A percentile compares a stretch with the other conserved stretches of the same genome.
Conservation (phyloP, 2,888 invertebrate genomes). For the Crepidodera aurea region DNA sequence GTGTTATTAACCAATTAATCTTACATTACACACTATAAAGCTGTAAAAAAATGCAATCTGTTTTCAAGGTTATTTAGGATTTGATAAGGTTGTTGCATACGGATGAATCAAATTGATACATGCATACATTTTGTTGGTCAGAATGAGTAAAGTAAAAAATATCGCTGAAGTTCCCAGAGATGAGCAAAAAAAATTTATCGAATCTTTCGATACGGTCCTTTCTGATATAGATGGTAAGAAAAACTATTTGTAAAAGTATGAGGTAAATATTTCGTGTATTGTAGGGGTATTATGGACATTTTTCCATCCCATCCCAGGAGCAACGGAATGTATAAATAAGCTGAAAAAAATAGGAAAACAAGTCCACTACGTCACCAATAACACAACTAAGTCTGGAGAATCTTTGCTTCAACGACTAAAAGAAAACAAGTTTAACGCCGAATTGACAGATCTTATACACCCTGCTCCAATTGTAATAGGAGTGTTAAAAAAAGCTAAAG, state of each 20-base stretch:
- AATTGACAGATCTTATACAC: constrained; percentile 18
- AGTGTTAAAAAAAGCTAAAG: constrained; percentile 20
- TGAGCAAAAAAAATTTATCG: constrained; percentile 8
- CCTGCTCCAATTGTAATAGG: constrained; percentile 4
- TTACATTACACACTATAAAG: no score
- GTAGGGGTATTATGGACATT: constrained; percentile 28
- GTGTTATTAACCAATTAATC: no score
- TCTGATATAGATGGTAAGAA: constrained; percentile 23
- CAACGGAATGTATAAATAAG: constrained; percentile 18
- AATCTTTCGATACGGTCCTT: constrained; percentile 7
- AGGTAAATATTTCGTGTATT: no score
- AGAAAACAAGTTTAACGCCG: neutral
- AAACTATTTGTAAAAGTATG: neutral
- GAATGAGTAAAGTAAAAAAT: constrained; percentile 4
- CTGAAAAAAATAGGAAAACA: constrained; percentile 27
- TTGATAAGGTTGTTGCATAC: no score
- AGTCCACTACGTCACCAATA: constrained; percentile 25
- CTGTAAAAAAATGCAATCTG: no score
- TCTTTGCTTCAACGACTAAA: neutral
- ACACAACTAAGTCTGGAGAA: neutral
- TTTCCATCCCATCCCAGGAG: constrained; percentile 16
- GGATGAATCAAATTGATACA: no score
- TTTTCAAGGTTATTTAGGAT: no score
- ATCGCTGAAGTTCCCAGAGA: neutral
- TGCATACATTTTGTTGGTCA: no score